Evolutionary conservation across 2,888 invertebrate species (phyloP).

Genomic region (Cistogaster globosa): DNA sequence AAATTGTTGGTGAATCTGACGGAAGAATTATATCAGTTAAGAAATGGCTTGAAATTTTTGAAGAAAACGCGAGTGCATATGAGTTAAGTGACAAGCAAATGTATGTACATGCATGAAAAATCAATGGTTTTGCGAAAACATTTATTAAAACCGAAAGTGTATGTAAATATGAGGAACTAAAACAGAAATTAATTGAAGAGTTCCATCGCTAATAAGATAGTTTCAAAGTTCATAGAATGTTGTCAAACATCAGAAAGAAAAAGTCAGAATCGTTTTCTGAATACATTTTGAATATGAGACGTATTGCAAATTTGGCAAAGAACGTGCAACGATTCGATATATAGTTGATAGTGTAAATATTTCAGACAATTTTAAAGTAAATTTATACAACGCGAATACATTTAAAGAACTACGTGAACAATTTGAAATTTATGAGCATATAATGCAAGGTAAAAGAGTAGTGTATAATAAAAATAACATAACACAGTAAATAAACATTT

Average conservation of each 20-base stretch:
- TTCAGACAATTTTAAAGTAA: constrained; percentile 5
- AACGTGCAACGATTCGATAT: constrained; percentile 4
- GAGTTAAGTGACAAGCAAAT: not conserved
- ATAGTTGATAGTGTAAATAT: constrained; percentile 11
- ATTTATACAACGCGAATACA: constrained; percentile 10
- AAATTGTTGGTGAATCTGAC: no score
- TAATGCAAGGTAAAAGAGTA: not conserved
- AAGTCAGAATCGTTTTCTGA: not conserved
- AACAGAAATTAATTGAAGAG: not conserved
- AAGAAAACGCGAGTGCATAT: constrained; percentile 1
- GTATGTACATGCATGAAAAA: constrained; percentile 2
- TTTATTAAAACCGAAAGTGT: constrained; percentile 10
- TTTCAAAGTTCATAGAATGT: constrained; percentile 1
- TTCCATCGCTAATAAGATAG: constrained; percentile 4
- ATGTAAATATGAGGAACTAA: not conserved
- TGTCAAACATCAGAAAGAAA: not conserved
- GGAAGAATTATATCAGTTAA: no score
- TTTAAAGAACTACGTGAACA: constrained; percentile 16
- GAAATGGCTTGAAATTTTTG: not conserved
- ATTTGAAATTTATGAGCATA: constrained; percentile 20
- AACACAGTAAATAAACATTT: constrained; percentile 14
- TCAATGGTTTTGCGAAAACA: not conserved
- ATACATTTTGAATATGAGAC: constrained; percentile 13
- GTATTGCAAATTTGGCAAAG: constrained; percentile 6
- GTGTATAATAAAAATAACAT: constrained; percentile 2